Conservation (phyloP, 2,888 invertebrate species). For the Chouioia cunea region DNA sequence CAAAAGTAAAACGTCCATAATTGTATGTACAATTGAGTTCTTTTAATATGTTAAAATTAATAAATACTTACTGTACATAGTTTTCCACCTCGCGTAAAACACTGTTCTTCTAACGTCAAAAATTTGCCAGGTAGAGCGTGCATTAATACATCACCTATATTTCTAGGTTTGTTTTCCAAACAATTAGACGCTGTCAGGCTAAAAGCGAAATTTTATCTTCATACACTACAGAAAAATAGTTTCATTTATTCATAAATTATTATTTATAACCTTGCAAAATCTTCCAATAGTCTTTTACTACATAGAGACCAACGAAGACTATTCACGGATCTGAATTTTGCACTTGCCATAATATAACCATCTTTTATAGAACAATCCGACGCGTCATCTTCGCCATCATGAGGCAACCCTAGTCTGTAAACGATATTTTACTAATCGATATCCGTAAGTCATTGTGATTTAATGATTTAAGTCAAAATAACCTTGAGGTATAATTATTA, state of each 20-base stretch:
- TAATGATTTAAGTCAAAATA: too few species aligned
- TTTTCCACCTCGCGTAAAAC: slow-evolving; percentile 39
- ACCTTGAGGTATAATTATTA: too few species aligned
- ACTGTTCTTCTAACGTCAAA: slow-evolving; percentile 40
- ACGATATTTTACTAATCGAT: neutral
- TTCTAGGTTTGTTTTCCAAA: slow-evolving; percentile 40
- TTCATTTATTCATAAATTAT: neutral
- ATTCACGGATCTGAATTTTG: slow-evolving; percentile 35
- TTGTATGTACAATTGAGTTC: neutral
- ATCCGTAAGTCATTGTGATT: too few species aligned
- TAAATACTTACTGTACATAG: slow-evolving; percentile 39
- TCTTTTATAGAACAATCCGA: slow-evolving; percentile 38
- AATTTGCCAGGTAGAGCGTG: slow-evolving; percentile 42
- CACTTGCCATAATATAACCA: slow-evolving; percentile 45
- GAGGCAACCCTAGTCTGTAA: slow-evolving; percentile 37
- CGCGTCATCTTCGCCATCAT: slow-evolving; percentile 42
- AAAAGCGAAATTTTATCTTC: neutral
- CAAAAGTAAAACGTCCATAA: neutral
- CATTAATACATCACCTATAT: slow-evolving; percentile 19
- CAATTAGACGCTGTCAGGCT: slow-evolving; percentile 39
- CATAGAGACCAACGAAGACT: slow-evolving; percentile 42
- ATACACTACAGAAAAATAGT: neutral
- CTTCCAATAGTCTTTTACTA: slow-evolving; percentile 36
- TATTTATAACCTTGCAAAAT: slow-evolving; percentile 31
- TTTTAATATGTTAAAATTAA: neutral